These are phyloP conservation scores for Micronycteris hirsuta DNA, from an alignment of 2,113 vertebrate species.

Conservation along the genomic window DNA sequence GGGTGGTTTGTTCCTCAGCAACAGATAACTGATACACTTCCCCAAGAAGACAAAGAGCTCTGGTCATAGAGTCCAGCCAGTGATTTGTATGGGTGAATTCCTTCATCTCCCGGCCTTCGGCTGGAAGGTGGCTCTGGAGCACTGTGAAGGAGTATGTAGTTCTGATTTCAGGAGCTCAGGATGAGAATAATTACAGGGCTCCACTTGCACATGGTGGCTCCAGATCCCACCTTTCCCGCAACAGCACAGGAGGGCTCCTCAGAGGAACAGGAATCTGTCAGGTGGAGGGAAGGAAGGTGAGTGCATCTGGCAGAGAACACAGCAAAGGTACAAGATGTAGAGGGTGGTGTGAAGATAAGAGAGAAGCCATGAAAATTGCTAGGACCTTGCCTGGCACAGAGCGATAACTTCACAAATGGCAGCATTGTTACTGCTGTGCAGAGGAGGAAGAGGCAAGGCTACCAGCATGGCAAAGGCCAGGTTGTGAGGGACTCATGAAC, in stretches of 20 bases:
- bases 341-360: neutral
- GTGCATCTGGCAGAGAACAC: neutral
- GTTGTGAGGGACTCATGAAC: neutral
- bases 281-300: neutral
- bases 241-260: neutral
- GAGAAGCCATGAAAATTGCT: neutral
- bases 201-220: neutral
- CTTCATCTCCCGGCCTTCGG: neutral
- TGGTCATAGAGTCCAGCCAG: neutral
- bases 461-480: neutral
- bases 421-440: neutral
- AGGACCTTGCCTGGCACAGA: neutral
- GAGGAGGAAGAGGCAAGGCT: neutral
- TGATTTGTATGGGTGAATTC: neutral
- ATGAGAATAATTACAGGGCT: neutral
- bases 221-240: neutral
- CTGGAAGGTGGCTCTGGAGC: neutral
- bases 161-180: neutral
- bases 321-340: no score
- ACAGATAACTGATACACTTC: neutral
- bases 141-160: no score
- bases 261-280: neutral
- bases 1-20: neutral
- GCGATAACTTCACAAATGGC: neutral
- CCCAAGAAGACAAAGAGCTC: neutral